phyloP scores from a whole-genome alignment of 2,113 vertebrate species.

The Myrmecobius fasciatus region DNA sequence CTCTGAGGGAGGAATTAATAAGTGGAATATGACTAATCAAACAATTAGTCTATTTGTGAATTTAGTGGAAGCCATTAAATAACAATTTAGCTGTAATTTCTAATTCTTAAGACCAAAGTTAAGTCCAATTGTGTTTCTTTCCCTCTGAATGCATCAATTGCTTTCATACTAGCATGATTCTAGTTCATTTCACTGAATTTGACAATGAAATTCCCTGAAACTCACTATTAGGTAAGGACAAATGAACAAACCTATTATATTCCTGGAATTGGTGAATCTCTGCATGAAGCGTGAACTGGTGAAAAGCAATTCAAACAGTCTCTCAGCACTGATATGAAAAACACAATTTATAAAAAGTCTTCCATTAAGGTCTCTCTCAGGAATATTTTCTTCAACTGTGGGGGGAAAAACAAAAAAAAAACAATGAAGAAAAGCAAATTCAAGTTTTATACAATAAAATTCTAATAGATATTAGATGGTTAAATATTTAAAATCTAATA shows the following conservation, averaged over 20 bases:
- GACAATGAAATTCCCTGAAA: constrained; percentile 51
- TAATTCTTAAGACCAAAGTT: constrained; percentile 48
- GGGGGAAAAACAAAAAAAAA: constrained; percentile 65
- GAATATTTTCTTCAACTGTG: constrained; percentile 86
- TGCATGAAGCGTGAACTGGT: constrained; percentile 92
- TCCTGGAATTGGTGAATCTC: constrained; percentile 89
- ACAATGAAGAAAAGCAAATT: constrained; percentile 62
- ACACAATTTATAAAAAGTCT: constrained; percentile 92
- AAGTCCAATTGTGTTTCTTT: constrained; percentile 7
- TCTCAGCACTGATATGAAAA: constrained; percentile 93
- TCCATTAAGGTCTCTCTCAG: constrained; percentile 87
- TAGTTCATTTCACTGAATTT: constrained; percentile 12
- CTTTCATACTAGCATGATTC: constrained; percentile 23
- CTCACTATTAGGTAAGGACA: constrained; percentile 53
- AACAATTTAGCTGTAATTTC: constrained; percentile 40
- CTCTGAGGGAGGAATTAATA: not conserved
- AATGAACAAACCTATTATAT: constrained; percentile 90
- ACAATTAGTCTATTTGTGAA: constrained; percentile 38
- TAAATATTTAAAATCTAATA: constrained; percentile 51
- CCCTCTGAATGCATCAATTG: not conserved
- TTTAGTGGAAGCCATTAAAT: constrained; percentile 51
- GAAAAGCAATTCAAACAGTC: constrained; percentile 97
- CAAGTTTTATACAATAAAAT: constrained; percentile 19
- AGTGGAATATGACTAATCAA: constrained; percentile 42
- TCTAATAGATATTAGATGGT: not conserved